These are phyloP conservation scores for Hepsetus odoe DNA, from an alignment of 2,113 vertebrate genomes.

Conservation along the genomic window DNA sequence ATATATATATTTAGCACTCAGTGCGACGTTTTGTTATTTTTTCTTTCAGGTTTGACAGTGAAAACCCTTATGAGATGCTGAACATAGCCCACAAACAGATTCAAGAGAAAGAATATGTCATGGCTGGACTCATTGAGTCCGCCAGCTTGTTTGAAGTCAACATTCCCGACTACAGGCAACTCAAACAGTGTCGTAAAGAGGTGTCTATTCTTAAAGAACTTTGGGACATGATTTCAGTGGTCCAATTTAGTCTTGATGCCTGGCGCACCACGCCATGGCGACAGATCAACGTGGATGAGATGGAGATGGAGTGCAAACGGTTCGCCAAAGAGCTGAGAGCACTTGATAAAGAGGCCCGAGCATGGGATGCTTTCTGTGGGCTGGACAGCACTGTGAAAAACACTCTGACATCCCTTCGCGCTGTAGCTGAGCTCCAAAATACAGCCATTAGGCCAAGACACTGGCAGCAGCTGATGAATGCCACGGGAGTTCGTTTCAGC, in stretches of 20 bases:
- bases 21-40: not conserved
- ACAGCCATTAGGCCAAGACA: conserved; percentile 88
- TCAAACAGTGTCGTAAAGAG: conserved; percentile 87
- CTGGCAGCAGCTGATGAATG: conserved; percentile 90
- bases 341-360: conserved; percentile 87
- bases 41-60: conserved; percentile 80
- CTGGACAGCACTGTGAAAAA: conserved; percentile 86
- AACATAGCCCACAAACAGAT: conserved; percentile 82
- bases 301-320: conserved; percentile 88
- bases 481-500: conserved; percentile 81
- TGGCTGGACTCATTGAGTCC: conserved; percentile 83
- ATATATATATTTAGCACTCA: no score
- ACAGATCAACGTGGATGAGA: conserved; percentile 86
- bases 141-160: conserved; percentile 90
- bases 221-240: conserved; percentile 62
- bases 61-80: conserved; percentile 79
- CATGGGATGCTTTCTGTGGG: conserved; percentile 86
- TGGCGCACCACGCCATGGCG: conserved; percentile 88
- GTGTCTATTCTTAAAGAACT: conserved; percentile 79
- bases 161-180: conserved; percentile 86
- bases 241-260: conserved; percentile 76
- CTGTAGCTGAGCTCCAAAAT: conserved; percentile 89
- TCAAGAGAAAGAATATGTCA: conserved; percentile 81
- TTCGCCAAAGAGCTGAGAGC: conserved; percentile 83
- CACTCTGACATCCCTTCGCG: conserved; percentile 83